A percentile compares a stretch with the other conserved stretches of the same genome.
phyloP scores from a whole-genome alignment of 1,140 invertebrate species.

The Ceratosolen fusciceps region DNA sequence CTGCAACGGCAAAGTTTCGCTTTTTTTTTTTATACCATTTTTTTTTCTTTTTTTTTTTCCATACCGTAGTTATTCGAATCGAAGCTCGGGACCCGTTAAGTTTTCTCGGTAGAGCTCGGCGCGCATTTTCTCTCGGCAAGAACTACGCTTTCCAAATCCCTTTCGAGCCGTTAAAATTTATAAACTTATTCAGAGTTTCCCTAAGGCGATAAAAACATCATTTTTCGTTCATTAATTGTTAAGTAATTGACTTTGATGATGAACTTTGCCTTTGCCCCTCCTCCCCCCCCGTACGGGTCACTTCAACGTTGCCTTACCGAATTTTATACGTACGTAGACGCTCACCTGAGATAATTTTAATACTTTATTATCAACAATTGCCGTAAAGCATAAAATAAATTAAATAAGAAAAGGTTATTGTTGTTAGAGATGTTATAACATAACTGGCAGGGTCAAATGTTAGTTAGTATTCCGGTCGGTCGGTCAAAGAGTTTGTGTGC shows the following conservation, averaged over 20 bases:
- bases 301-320: no score
- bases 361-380: no score
- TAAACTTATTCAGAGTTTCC: not conserved
- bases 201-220: not conserved
- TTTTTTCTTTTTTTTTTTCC: not conserved
- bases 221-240: not conserved
- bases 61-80: not conserved
- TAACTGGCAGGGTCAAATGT: no score
- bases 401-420: no score
- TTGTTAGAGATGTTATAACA: no score
- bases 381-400: no score
- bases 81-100: not conserved
- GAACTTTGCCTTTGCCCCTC: no score
- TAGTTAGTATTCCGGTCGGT: not conserved
- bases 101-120: not conserved
- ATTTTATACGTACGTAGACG: no score
- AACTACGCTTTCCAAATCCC: not conserved
- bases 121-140: not conserved
- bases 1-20: conserved; percentile 3
- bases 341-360: no score
- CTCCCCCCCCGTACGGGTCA: no score
- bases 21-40: conserved; percentile 21
- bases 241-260: not conserved
- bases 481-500: conserved; percentile 1
- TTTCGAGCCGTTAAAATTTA: not conserved